phyloP scores from a whole-genome alignment of 2,113 vertebrate genomes.

The Scomber japonicus region DNA sequence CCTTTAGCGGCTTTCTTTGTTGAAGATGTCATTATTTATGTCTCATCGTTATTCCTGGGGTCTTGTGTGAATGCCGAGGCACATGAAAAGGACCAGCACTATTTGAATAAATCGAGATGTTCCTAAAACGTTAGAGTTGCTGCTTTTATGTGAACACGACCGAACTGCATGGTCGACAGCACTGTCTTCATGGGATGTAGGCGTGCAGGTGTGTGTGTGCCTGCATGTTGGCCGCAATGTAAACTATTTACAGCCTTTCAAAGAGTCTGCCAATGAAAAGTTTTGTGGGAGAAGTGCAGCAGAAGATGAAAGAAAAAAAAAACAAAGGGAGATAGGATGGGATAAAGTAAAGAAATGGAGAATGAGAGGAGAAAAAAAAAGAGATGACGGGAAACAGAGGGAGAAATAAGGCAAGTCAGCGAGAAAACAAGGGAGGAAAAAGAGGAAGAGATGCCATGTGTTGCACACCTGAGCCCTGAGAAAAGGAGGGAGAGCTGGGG shows the following conservation, averaged over 20 bases:
- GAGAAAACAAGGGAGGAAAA: constrained; percentile 31
- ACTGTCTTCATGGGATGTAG: background rate
- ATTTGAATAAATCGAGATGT: constrained; percentile 48
- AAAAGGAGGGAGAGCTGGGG: constrained; percentile 48
- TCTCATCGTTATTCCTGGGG: constrained; percentile 43
- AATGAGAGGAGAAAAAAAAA: background rate
- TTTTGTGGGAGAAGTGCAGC: background rate
- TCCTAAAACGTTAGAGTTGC: background rate
- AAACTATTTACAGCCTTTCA: constrained; percentile 21
- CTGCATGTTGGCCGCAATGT: background rate
- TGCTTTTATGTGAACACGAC: constrained; percentile 57
- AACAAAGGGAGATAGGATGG: background rate
- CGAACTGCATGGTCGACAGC: constrained; percentile 4
- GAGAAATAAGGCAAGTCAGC: constrained; percentile 5
- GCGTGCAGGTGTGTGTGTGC: constrained; percentile 13
- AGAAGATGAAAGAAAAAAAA: constrained; percentile 2
- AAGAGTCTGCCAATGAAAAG: background rate
- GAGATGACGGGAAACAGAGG: background rate
- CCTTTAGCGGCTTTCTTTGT: constrained; percentile 64
- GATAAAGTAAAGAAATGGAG: background rate
- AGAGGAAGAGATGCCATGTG: constrained; percentile 39
- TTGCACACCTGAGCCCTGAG: constrained; percentile 76
- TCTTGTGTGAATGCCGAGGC: constrained; percentile 50
- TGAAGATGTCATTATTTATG: constrained; percentile 58
- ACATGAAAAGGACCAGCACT: constrained; percentile 36